phyloP scores from a whole-genome alignment of 2,797 vertebrate genomes.

The Meriones psammophilus region DNA sequence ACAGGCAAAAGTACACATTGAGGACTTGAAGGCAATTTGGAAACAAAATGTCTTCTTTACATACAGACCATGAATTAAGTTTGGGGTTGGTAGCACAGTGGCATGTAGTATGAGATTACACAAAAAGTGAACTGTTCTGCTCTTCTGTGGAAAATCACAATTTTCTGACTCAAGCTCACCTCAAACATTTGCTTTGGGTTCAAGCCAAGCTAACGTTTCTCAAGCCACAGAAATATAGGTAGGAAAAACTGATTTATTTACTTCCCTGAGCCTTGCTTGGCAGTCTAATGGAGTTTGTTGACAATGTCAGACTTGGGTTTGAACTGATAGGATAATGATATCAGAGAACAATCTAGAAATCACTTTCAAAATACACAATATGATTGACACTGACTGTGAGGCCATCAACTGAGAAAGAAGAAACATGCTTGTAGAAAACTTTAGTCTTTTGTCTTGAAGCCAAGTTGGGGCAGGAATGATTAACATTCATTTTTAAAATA shows the following conservation, averaged over 20 bases:
- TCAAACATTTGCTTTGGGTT: slow-evolving; percentile 79
- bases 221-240: slow-evolving; percentile 67
- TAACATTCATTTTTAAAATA: not conserved
- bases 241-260: not conserved
- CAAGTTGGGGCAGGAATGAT: not conserved
- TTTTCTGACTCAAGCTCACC: slow-evolving; percentile 77
- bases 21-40: slow-evolving; percentile 87
- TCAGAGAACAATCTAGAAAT: not conserved
- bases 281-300: not conserved
- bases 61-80: slow-evolving; percentile 86
- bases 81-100: slow-evolving; percentile 78
- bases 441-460: not conserved
- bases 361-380: not conserved
- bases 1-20: slow-evolving; percentile 84
- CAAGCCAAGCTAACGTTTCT: slow-evolving; percentile 78
- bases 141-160: slow-evolving; percentile 76
- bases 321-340: not conserved
- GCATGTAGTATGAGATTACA: slow-evolving; percentile 70
- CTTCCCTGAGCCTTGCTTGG: not conserved
- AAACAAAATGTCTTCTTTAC: slow-evolving; percentile 86
- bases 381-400: not conserved
- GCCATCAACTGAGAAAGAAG: not conserved
- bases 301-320: not conserved
- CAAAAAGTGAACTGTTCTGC: slow-evolving; percentile 60
- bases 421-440: not conserved